Conservation (phyloP, 2,113 vertebrate genomes). For the Stigmatopora argus region DNA sequence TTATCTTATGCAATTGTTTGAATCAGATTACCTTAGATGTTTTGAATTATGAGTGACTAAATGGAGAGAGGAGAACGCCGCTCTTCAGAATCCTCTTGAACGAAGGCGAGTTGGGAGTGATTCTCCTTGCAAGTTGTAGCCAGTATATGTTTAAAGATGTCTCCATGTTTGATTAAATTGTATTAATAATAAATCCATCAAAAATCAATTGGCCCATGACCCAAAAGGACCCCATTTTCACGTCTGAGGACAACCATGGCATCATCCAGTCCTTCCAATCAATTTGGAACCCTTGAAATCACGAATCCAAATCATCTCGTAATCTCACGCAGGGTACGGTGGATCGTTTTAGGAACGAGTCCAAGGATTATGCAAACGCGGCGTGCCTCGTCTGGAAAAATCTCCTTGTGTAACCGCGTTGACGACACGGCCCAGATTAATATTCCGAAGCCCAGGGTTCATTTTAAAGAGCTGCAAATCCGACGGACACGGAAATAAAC, state of each 20-base stretch:
- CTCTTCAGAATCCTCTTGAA: too few species aligned
- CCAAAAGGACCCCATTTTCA: background rate
- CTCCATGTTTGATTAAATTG: too few species aligned
- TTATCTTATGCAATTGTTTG: too few species aligned
- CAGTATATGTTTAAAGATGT: too few species aligned
- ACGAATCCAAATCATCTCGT: conserved; percentile 21
- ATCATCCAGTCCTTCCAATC: conserved; percentile 21
- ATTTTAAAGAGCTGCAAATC: conserved; percentile 19
- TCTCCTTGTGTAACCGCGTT: conserved; percentile 49
- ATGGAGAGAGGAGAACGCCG: too few species aligned
- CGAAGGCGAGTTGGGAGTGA: too few species aligned
- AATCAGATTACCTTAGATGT: too few species aligned
- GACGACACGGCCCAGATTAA: conserved; percentile 24
- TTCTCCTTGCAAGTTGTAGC: too few species aligned
- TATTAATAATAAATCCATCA: too few species aligned
- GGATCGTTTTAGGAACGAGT: conserved; percentile 26
- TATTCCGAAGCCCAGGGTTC: conserved; percentile 16
- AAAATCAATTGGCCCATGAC: too few species aligned
- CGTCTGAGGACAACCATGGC: too few species aligned
- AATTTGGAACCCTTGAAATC: conserved; percentile 29
- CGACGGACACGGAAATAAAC: conserved; percentile 9
- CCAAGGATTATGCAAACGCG: conserved; percentile 56
- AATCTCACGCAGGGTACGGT: conserved; percentile 29
- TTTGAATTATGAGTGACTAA: too few species aligned
- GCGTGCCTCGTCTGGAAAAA: conserved; percentile 36